Percentiles rank a stretch among this genome's conserved stretches.
Conservation (phyloP, 2,113 vertebrate species). For the Grantiella picta region DNA sequence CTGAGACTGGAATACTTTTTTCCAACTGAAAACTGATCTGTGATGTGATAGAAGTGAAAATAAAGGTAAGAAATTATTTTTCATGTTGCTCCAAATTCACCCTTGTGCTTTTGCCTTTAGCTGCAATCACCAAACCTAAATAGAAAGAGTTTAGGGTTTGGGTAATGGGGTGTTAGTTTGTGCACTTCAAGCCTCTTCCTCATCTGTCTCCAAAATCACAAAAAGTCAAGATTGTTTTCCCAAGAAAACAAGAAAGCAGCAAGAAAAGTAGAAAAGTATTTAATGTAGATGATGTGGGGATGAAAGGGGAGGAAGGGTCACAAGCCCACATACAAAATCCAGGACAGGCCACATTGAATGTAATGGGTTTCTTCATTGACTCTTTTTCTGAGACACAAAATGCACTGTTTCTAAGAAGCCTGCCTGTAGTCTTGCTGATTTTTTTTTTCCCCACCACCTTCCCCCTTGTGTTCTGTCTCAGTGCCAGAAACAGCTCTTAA, state of each 20-base stretch:
- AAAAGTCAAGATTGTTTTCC: background rate
- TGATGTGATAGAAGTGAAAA: background rate
- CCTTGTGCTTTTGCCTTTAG: background rate
- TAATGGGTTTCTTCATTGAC: background rate
- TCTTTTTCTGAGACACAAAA: background rate
- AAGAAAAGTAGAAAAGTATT: background rate
- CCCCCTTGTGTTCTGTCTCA: background rate
- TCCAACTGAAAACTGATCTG: background rate
- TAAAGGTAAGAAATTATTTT: background rate
- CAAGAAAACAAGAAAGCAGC: background rate
- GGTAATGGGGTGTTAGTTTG: background rate
- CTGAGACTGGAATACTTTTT: background rate
- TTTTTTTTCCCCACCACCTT: background rate
- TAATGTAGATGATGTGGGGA: background rate
- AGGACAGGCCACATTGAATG: background rate
- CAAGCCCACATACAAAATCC: background rate
- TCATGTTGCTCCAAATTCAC: background rate
- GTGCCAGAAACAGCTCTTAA: conserved; percentile 39
- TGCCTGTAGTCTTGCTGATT: background rate
- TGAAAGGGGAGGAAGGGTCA: background rate
- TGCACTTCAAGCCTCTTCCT: background rate
- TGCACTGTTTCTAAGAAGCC: background rate
- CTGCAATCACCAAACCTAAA: background rate
- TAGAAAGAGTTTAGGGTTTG: background rate
- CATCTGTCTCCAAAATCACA: background rate